phyloP scores from a whole-genome alignment of 2,888 invertebrate genomes.

The Geotrupes spiniger region DNA sequence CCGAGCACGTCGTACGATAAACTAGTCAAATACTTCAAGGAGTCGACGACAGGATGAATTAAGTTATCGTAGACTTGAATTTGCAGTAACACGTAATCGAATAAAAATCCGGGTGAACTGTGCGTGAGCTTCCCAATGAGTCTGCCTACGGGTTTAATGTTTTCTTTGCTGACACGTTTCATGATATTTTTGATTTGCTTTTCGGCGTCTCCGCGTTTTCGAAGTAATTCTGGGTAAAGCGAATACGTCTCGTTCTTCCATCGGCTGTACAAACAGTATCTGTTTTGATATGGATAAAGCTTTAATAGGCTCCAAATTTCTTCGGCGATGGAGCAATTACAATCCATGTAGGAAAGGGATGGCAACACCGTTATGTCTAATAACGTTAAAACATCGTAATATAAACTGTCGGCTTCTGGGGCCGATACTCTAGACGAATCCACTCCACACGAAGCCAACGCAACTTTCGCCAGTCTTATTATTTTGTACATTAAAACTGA shows the following conservation, averaged over 20 bases:
- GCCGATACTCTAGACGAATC: slow-evolving; percentile 37
- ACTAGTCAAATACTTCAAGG: slow-evolving; percentile 91
- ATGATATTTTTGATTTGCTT: slow-evolving; percentile 94
- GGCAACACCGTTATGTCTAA: slow-evolving; percentile 89
- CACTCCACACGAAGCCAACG: slow-evolving; percentile 39
- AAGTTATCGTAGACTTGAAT: slow-evolving; percentile 50
- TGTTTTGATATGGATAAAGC: slow-evolving; percentile 80
- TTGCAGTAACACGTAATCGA: slow-evolving; percentile 75
- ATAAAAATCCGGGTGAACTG: slow-evolving; percentile 91
- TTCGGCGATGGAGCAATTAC: slow-evolving; percentile 94
- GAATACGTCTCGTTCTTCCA: slow-evolving; percentile 93
- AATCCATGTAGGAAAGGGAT: slow-evolving; percentile 84
- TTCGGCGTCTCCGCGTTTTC: slow-evolving; percentile 80
- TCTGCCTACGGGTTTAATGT: slow-evolving; percentile 94
- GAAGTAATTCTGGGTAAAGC: slow-evolving; percentile 78
- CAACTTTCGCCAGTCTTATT: slow-evolving; percentile 54
- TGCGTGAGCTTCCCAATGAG: slow-evolving; percentile 96
- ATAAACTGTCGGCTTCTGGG: slow-evolving; percentile 58
- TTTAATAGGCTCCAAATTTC: slow-evolving; percentile 91
- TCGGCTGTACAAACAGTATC: slow-evolving; percentile 84
- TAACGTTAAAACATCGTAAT: slow-evolving; percentile 80
- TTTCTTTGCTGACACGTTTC: slow-evolving; percentile 97
- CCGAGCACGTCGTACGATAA: slow-evolving; percentile 95
- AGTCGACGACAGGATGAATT: slow-evolving; percentile 88
- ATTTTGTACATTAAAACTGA: slow-evolving; percentile 89